Conservation (phyloP, 2,797 vertebrate species). For the Lacerta bilineata region DNA sequence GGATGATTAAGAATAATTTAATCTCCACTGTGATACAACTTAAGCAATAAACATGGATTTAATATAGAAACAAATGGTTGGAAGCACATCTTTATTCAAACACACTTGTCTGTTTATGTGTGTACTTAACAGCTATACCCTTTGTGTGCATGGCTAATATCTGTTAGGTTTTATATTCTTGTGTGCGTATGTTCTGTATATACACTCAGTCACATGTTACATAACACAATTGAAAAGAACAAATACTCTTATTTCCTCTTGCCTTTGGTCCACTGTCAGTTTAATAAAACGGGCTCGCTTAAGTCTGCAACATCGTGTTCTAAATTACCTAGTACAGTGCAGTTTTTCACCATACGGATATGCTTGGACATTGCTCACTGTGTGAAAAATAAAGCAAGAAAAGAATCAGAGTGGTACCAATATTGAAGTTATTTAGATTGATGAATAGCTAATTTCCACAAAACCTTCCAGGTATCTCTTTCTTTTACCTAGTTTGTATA, state of each 20-base stretch:
- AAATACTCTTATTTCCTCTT: fast-evolving
- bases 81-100: slow-evolving; percentile 71
- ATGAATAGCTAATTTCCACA: too few species aligned
- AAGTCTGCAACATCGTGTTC: slow-evolving; percentile 33
- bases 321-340: slow-evolving; percentile 57
- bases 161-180: not conserved
- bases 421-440: not conserved
- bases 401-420: not conserved
- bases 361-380: not conserved
- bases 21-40: slow-evolving; percentile 83
- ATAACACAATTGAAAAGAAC: not conserved
- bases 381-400: not conserved
- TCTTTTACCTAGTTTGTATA: not conserved
- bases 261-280: not conserved
- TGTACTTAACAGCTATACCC: not conserved
- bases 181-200: not conserved
- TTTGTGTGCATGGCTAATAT: not conserved
- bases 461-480: not conserved
- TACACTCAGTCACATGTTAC: fast-evolving
- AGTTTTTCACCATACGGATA: not conserved
- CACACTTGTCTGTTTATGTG: slow-evolving; percentile 42
- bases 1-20: slow-evolving; percentile 80
- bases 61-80: slow-evolving; percentile 78
- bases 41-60: slow-evolving; percentile 84
- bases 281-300: slow-evolving; percentile 38